phyloP scores from a whole-genome alignment of 2,113 vertebrate genomes.

The Phyllostomus discolor region DNA sequence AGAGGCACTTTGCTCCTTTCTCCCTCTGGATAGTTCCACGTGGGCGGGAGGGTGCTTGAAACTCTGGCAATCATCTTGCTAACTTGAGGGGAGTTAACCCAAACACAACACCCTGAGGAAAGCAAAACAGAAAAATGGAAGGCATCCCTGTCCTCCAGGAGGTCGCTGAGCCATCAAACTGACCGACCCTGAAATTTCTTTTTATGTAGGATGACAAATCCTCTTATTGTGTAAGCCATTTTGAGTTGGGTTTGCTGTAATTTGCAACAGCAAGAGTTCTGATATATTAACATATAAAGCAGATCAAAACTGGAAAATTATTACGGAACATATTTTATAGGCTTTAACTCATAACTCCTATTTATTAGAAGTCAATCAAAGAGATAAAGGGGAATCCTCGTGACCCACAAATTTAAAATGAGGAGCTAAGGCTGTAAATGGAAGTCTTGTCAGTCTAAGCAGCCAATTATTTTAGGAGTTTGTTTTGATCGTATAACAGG shows the following conservation, averaged over 20 bases:
- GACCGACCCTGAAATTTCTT: not conserved
- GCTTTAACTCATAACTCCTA: slow-evolving; percentile 28
- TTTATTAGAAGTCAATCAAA: slow-evolving; percentile 8
- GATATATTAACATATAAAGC: not conserved
- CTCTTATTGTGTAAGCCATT: not conserved
- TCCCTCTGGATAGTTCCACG: not conserved
- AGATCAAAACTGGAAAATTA: not conserved
- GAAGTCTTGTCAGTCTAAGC: not conserved
- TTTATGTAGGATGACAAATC: not conserved
- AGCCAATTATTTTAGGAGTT: slow-evolving; percentile 34
- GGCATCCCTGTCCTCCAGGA: not conserved
- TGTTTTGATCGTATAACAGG: not conserved
- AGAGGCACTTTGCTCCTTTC: not conserved
- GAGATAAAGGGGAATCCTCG: not conserved
- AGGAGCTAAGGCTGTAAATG: not conserved
- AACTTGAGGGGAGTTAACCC: not conserved
- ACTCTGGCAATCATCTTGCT: not conserved
- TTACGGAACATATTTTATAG: not conserved
- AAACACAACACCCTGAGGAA: not conserved
- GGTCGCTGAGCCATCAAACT: not conserved
- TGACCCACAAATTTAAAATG: not conserved
- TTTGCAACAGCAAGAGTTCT: not conserved
- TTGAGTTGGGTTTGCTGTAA: not conserved
- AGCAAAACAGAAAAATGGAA: not conserved
- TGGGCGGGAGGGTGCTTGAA: not conserved